Conservation (phyloP, 2,888 invertebrate genomes). For the Uropetala carovei region DNA sequence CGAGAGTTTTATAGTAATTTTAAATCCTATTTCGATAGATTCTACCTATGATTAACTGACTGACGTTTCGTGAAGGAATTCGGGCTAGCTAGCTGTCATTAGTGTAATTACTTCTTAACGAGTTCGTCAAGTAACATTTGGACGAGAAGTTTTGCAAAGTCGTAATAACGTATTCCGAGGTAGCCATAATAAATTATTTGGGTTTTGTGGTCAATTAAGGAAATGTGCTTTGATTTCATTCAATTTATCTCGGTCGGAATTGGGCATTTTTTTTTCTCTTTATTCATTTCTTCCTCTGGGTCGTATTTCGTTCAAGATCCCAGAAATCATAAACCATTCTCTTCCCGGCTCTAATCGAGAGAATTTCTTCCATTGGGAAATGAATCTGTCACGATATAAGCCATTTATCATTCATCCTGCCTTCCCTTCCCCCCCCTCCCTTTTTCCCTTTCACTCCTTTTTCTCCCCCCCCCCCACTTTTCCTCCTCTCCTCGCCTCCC, state of each 20-base stretch:
- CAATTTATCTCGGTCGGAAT: not conserved
- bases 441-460: not conserved
- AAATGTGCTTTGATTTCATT: not conserved
- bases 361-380: not conserved
- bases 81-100: no score
- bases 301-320: not conserved
- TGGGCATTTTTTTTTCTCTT: not conserved
- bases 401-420: conserved; percentile 1
- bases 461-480: not conserved
- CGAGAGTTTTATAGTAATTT: no score
- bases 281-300: not conserved
- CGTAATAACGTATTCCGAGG: no score
- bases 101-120: no score
- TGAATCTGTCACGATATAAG: conserved; percentile 24
- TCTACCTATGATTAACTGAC: no score
- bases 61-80: no score
- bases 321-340: not conserved
- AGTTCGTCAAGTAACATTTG: no score
- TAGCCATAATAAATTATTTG: no score
- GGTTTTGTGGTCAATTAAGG: not conserved
- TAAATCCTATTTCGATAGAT: no score
- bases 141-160: no score
- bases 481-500: not conserved
- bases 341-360: not conserved
- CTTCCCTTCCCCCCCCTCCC: not conserved